Percentiles rank a stretch among this genome's conserved stretches.
Conservation (phyloP, 2,888 invertebrate species). For the Lepidocyrtoides sp. region DNA sequence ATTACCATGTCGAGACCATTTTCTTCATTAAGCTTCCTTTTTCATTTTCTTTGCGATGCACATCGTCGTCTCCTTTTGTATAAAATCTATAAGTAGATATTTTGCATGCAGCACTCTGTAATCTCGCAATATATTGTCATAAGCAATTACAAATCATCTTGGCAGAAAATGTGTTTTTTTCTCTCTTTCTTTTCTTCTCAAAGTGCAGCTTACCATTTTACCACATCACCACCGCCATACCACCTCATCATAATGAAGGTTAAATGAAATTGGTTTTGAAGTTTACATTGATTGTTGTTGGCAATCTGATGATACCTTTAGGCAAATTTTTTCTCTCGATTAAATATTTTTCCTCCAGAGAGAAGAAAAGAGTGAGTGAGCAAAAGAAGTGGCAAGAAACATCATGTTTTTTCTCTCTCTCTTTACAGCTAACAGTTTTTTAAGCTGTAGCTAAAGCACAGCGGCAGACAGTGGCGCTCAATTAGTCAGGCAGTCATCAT, state of each 20-base stretch:
- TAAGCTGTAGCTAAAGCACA: slow-evolving; percentile 52
- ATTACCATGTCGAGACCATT: slow-evolving; percentile 40
- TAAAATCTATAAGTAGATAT: no score
- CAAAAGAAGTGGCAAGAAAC: slow-evolving; percentile 39
- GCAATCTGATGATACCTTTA: slow-evolving; percentile 63
- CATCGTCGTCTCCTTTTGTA: no score
- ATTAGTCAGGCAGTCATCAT: slow-evolving; percentile 76
- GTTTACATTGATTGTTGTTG: slow-evolving; percentile 63
- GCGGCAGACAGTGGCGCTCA: slow-evolving; percentile 76
- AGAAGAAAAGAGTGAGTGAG: neutral
- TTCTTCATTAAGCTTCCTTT: slow-evolving; percentile 61
- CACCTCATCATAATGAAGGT: slow-evolving; percentile 54
- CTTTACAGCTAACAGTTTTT: neutral
- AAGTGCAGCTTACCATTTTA: slow-evolving; percentile 1
- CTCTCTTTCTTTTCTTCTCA: neutral
- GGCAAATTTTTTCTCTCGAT: slow-evolving; percentile 59
- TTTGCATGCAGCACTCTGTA: no score
- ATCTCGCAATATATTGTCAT: no score
- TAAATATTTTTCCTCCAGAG: slow-evolving; percentile 44
- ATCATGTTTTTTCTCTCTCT: slow-evolving; percentile 2
- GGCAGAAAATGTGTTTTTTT: neutral
- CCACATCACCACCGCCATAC: no score
- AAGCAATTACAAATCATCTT: no score
- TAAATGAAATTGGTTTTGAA: slow-evolving; percentile 72
- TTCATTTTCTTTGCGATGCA: slow-evolving; percentile 41